Evolutionary conservation across 2,888 invertebrate genomes (phyloP), one percentile per base, ranked within the genome.

Genomic region (Spisula solida): DNA sequence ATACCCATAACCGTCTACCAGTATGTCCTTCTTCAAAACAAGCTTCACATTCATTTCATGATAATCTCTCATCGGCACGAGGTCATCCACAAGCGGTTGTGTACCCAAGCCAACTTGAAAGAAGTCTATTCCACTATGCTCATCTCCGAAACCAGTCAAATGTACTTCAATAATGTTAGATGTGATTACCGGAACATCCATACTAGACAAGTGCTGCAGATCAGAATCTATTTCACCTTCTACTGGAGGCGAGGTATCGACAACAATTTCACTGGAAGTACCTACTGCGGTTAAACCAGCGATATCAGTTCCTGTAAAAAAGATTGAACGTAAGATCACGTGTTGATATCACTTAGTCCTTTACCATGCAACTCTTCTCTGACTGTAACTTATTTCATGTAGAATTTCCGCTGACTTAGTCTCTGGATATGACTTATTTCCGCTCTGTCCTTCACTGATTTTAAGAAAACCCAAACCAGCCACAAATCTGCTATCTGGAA

Each of bases 111-210:
- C 87, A 10, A 85, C 34, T 41, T 82, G 66, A 31, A 70, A 90
- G 48, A 82, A 56, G 18, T 31, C 47, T 25, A 90, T 82, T 1
- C 90, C 90, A 81, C 90, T 90, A n/a, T 90, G 78, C 14, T n/a
- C 2, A 70, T 90, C 90, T 6, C 14, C 6, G 47, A 90, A 90
- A 47, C 81, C 87, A 48, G 56, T 48, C 2, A 87, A 20, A 2
- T 79, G 18, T 29, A 88, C 0, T 6, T n/a, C 60, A 12, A 84
- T 29, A 29, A 10, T 12, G 16, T 47, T 56, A 20, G 79, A 81
- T 34, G n/a, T 81, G 5, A 84, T 41, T 18, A 55, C 75, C 12
- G 18, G 20, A 18, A 14, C 14, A 48, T 4, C 41, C 5, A 47
- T 60, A 16, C 1, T 47, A 12, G 75, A 31, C 29, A 31, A 84